Conservation (phyloP, 2,888 invertebrate species). For the Sceliomorpha sp. region DNA sequence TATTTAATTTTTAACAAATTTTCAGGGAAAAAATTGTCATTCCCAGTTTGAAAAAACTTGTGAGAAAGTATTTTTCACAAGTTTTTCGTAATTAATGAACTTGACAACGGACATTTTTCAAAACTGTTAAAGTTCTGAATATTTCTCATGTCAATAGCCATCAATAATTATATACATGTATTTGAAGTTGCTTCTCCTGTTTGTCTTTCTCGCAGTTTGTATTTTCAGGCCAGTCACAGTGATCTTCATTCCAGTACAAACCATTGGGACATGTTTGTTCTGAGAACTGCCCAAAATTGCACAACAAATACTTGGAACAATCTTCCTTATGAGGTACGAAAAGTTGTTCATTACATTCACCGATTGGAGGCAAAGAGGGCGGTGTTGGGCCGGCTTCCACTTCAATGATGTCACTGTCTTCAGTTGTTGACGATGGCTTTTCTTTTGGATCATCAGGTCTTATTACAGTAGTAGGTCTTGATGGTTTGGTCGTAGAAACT, state of each 20-base stretch:
- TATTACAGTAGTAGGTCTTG: conserved; percentile 17
- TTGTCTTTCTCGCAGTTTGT: conserved; percentile 82
- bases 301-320: conserved; percentile 90
- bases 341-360: conserved; percentile 82
- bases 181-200: conserved; percentile 20
- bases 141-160: no score
- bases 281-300: conserved; percentile 87
- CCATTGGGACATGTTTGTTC: conserved; percentile 88
- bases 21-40: no score
- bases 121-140: no score
- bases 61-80: no score
- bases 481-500: conserved; percentile 24
- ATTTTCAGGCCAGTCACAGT: conserved; percentile 91
- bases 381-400: conserved; percentile 65
- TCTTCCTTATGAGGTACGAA: conserved; percentile 85
- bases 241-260: conserved; percentile 89
- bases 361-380: conserved; percentile 63
- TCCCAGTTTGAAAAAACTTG: no score
- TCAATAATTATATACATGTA: conserved; percentile 27
- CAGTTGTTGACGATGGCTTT: conserved; percentile 24
- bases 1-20: no score
- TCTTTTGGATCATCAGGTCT: neutral
- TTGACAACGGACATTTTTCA: no score
- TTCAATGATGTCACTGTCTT: conserved; percentile 69
- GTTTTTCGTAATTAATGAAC: no score